These are phyloP conservation scores for Calameuta filiformis DNA, from an alignment of 2,888 invertebrate genomes.

Conservation along the genomic window DNA sequence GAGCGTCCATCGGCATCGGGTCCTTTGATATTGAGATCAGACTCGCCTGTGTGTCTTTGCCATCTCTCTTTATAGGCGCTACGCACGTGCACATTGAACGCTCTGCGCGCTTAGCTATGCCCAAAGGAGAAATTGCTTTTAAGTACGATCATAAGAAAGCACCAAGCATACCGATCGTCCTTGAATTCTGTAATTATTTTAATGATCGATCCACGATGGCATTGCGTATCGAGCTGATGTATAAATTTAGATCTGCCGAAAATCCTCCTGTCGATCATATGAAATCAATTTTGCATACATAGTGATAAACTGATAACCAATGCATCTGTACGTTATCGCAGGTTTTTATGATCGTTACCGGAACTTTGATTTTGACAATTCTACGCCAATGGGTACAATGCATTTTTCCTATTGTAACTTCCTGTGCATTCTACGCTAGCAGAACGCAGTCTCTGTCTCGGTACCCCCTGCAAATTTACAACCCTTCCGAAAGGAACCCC, in stretches of 20 bases:
- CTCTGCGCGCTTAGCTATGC: not conserved
- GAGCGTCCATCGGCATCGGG: conserved; percentile 33
- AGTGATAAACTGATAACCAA: not conserved
- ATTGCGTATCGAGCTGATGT: not conserved
- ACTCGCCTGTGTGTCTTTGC: conserved; percentile 19
- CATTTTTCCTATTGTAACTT: not conserved
- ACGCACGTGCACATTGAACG: not conserved
- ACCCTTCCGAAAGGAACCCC: conserved; percentile 41
- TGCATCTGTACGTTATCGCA: not conserved
- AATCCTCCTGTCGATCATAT: not conserved
- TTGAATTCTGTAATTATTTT: not conserved
- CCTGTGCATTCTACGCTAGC: not conserved
- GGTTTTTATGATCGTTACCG: conserved; percentile 13
- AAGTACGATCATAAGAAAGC: not conserved
- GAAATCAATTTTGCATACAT: not conserved
- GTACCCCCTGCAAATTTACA: conserved; percentile 8
- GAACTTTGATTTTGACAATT: conserved; percentile 4
- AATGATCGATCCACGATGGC: not conserved
- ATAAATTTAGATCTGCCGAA: not conserved
- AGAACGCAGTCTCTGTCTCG: not conserved
- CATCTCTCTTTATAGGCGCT: not conserved
- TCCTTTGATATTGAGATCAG: conserved; percentile 47
- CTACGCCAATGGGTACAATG: not conserved
- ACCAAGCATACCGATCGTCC: not conserved
- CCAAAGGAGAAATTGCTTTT: not conserved